Conservation (phyloP, 1,140 invertebrate species). For the Lepidurus apus region DNA sequence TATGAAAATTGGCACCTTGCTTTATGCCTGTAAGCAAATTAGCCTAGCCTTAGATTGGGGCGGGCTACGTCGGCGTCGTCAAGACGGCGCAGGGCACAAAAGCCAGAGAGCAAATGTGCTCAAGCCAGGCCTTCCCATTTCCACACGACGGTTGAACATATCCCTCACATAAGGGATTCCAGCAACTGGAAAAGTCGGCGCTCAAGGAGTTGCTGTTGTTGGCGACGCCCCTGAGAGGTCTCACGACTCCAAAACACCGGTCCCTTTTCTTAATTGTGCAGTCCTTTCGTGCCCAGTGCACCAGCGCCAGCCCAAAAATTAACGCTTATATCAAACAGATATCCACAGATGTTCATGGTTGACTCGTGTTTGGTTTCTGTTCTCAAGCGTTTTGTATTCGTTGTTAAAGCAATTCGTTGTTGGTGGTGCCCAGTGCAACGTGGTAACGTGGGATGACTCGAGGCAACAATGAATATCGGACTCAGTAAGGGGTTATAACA, state of each 20-base stretch:
- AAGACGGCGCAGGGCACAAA: not conserved
- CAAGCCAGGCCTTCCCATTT: not conserved
- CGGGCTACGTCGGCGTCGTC: constrained; percentile 10
- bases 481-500: not conserved
- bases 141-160: not conserved
- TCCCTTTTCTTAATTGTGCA: not conserved
- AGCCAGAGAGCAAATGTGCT: not conserved
- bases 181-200: not conserved
- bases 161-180: not conserved
- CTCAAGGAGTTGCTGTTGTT: not conserved
- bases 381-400: not conserved
- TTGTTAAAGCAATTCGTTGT: too few relatives aligned
- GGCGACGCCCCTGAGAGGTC: constrained; percentile 14
- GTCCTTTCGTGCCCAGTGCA: constrained; percentile 17
- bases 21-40: not conserved
- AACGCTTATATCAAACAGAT: not conserved
- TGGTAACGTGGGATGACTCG: too few relatives aligned
- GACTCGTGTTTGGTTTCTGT: not conserved
- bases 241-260: constrained; percentile 10
- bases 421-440: too few relatives aligned
- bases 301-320: not conserved
- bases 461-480: too few relatives aligned
- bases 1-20: not conserved
- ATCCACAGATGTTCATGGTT: not conserved
- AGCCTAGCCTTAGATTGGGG: not conserved